These are phyloP conservation scores for Calypte anna DNA, from an alignment of 2,113 vertebrate genomes.

Conservation along the genomic window DNA sequence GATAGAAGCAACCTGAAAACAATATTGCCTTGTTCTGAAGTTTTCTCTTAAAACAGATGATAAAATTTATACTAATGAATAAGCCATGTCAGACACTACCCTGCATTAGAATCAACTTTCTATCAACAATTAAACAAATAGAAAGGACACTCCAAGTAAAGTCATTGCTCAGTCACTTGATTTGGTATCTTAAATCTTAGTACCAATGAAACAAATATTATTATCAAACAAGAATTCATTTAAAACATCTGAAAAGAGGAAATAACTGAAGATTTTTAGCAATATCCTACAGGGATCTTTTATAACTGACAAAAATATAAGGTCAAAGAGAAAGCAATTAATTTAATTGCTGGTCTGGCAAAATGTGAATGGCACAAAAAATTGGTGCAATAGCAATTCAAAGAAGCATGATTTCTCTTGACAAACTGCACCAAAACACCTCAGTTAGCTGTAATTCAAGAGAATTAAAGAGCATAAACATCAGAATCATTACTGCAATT, in stretches of 20 bases:
- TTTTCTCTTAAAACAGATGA: background rate
- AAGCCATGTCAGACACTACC: background rate
- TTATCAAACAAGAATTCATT: background rate
- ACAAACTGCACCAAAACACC: background rate
- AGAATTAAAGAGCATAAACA: background rate
- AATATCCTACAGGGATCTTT: background rate
- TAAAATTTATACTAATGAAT: background rate
- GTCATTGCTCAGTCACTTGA: background rate
- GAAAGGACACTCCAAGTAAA: background rate
- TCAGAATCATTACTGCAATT: background rate
- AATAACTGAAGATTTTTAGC: background rate
- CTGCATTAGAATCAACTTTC: background rate
- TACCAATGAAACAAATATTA: background rate
- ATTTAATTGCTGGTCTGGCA: background rate
- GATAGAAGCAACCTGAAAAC: background rate
- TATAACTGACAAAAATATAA: background rate
- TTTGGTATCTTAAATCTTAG: background rate
- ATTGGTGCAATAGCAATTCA: background rate
- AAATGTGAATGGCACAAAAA: background rate
- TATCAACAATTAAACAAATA: background rate
- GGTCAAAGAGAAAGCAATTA: background rate
- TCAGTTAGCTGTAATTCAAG: background rate
- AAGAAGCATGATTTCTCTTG: background rate
- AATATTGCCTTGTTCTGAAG: no score
- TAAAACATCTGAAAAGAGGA: background rate